Evolutionary conservation across 1,140 invertebrate species (phyloP), one percentile per base, ranked within the genome.

Genomic region (Rhopalosiphum maidis): DNA sequence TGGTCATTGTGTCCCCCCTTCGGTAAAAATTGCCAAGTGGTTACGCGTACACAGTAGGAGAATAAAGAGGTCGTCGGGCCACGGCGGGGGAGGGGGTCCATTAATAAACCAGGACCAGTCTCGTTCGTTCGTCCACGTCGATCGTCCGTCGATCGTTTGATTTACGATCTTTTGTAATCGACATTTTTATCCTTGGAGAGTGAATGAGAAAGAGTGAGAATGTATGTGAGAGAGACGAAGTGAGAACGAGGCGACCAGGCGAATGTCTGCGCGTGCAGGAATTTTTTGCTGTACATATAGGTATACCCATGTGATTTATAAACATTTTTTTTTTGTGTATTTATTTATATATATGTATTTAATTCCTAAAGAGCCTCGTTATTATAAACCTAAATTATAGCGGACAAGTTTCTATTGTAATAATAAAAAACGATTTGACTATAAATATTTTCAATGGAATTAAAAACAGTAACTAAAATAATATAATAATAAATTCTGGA

Each of bases 141-240:
- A 93, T 93, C 91, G 91, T 93, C 77, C 91, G 91, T 93, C 91
- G 91, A 93, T 93, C 91, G 91, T 83, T 93, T 93, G 91, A 93
- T 93, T 93, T 93, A 93, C 77, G 91, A 93, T 93, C 91, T 93
- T 93, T 93, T 93, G 91, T 93, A 93, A 85, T 93, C 77, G 91
- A 93, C 91, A 85, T 93, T 77, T 91, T 93, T 93, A 93, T 93
- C 91, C 91, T 93, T 85, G 77, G 77, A 83, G 91, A 82, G 46
- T 41, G 91, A 54, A 25, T 35, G 91, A 51, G 91, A 83, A n/a
- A n/a, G 60, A 91, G 60, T 8, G 55, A 41, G 35, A 90, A 21
- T 6, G 37, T 4, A 11, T 22, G 86, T 18, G 88, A 11, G 51
- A 41, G n/a, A 30, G 37, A 90, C 37, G 11, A 60, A 90, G 89